These are phyloP conservation scores for Trisateles emortualis DNA, from an alignment of 2,888 invertebrate genomes.

Conservation along the genomic window DNA sequence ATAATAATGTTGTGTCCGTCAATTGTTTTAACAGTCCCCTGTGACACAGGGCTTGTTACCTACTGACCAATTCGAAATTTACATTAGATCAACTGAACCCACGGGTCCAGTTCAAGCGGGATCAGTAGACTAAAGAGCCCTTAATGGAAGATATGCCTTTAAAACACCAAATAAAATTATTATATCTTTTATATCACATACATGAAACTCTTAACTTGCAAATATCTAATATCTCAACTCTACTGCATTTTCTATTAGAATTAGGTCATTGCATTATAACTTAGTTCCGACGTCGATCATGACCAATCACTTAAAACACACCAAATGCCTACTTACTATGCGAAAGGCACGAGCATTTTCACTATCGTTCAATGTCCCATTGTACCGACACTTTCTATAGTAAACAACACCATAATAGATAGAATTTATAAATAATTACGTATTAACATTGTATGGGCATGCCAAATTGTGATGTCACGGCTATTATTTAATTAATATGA, in stretches of 20 bases:
- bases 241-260: constrained; percentile 41
- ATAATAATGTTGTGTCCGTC: too few relatives aligned
- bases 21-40: too few relatives aligned
- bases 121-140: too few relatives aligned
- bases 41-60: too few relatives aligned
- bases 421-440: constrained; percentile 59
- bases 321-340: constrained; percentile 68
- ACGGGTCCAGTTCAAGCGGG: too few relatives aligned
- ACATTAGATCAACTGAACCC: too few relatives aligned
- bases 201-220: neutral
- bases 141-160: too few relatives aligned
- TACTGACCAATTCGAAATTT: too few relatives aligned
- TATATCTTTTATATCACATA: too few relatives aligned
- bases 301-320: constrained; percentile 51
- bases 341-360: constrained; percentile 68
- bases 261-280: constrained; percentile 32
- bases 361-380: constrained; percentile 82
- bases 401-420: constrained; percentile 63
- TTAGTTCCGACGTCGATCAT: constrained; percentile 37
- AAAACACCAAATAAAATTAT: too few relatives aligned
- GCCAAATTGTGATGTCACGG: constrained; percentile 52
- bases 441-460: constrained; percentile 46
- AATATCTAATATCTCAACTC: neutral
- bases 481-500: constrained; percentile 45
- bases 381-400: constrained; percentile 80